Percentiles rank a stretch among this genome's conserved stretches.
These are phyloP conservation scores for Scaptomyza flava DNA, from an alignment of 2,888 invertebrate species.

Conservation along the genomic window DNA sequence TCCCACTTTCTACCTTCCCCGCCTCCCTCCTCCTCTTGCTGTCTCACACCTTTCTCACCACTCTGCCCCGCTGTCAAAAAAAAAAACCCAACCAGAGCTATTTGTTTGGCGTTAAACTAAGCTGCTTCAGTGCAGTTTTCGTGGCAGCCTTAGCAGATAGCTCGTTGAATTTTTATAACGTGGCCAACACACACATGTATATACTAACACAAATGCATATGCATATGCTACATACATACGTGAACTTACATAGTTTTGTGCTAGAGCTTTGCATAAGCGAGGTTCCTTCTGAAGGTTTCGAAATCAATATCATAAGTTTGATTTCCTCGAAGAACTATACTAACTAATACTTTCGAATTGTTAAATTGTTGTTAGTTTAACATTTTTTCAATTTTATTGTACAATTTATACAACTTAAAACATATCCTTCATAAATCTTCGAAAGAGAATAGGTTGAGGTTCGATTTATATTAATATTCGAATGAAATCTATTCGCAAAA, in stretches of 20 bases:
- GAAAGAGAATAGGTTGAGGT: too few species aligned
- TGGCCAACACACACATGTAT: conserved; percentile 48
- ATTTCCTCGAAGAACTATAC: too few species aligned
- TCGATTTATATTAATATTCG: too few species aligned
- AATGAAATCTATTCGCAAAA: too few species aligned
- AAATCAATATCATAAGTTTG: too few species aligned
- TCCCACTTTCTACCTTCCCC: neutral
- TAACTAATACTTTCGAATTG: too few species aligned
- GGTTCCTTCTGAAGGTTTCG: neutral
- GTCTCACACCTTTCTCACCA: neutral
- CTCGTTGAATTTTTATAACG: conserved; percentile 74
- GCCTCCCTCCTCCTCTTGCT: neutral
- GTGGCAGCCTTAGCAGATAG: conserved; percentile 52
- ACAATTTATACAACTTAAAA: too few species aligned
- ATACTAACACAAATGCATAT: neutral
- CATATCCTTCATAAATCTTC: too few species aligned
- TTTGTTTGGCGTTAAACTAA: conserved; percentile 55
- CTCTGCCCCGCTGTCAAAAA: conserved; percentile 1
- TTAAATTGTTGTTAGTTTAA: too few species aligned
- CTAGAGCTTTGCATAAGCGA: conserved; percentile 20
- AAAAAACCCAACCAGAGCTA: conserved; percentile 38
- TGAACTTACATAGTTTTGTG: conserved; percentile 34
- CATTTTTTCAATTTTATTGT: too few species aligned
- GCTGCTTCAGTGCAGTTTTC: conserved; percentile 34
- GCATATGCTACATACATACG: conserved; percentile 3